These are phyloP conservation scores for Dermatophagoides farinae DNA, from an alignment of 1,140 invertebrate species.

Conservation along the genomic window DNA sequence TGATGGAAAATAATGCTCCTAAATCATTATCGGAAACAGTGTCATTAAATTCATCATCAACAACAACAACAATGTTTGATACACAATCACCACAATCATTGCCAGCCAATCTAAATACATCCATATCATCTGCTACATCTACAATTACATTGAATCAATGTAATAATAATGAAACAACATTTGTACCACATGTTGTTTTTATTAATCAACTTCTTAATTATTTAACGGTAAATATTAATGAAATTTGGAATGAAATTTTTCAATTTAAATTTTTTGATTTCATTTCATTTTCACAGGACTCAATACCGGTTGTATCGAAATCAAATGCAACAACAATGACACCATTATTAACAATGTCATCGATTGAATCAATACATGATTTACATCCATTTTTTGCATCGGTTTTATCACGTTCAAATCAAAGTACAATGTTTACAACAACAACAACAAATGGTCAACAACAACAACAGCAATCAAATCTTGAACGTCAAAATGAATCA, in stretches of 20 bases:
- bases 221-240: not conserved
- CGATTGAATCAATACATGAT: not conserved
- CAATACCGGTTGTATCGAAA: not conserved
- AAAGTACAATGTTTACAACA: no score
- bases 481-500: not conserved
- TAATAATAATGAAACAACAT: not conserved
- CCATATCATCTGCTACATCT: no score
- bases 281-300: not conserved
- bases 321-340: not conserved
- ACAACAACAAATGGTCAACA: not conserved
- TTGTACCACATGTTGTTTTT: slow-evolving; percentile 3
- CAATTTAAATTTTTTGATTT: not conserved
- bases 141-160: not conserved
- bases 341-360: not conserved
- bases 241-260: not conserved
- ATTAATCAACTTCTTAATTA: not conserved
- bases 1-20: no score
- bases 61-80: no score
- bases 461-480: not conserved
- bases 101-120: no score
- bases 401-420: not conserved
- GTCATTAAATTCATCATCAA: no score
- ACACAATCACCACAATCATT: no score
- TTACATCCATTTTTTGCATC: not conserved
- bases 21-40: no score